Evolutionary conservation across 2,888 invertebrate species (phyloP), one percentile per base, ranked within the genome.

Genomic region (Eretmocerus hayati): DNA sequence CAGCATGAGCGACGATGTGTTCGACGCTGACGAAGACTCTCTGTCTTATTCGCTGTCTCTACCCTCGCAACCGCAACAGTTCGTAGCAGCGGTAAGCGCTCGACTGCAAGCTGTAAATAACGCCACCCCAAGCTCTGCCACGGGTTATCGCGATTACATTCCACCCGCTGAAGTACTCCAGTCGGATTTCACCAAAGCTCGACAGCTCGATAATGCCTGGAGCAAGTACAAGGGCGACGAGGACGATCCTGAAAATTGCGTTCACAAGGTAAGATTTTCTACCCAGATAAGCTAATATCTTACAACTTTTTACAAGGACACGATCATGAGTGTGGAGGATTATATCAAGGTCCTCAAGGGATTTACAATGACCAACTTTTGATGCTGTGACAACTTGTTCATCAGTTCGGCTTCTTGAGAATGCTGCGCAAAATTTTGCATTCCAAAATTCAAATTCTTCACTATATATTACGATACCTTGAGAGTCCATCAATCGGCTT

Each of bases 1-100:
- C 72, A 85, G 83, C 62, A 85, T 88, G 80, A 86, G 85, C 63
- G 88, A 89, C 71, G 88, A 89, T 70, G 89, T 88, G 42, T 89
- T 89, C 62, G 80, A 81, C 35, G 72, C 76, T 22, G 78, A 77
- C 54, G 70, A 73, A 20, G 47, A 46, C 2, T 38, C 19, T 42
- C 45, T 53, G 38, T 42, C 39, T 48, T 9, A n/a, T 42, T 19
- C 16, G 20, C 46, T 43, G 52, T 56, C 21, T 45, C 42, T 11
- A 19, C 45, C 44, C 35, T 41, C 8, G 36, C 46, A 36, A 39
- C 44, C 44, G 5, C 15, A 21, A 6, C 11, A 9, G 5, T 16
- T 15, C 4, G 21, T 13, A 5, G 2, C 44, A 4, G 26, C 22
- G 30, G 23, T 22, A 2, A 20, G 21, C 18, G 44, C 41, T 6